Conservation (phyloP, 2,113 vertebrate genomes). For the Hippocampus comes region DNA sequence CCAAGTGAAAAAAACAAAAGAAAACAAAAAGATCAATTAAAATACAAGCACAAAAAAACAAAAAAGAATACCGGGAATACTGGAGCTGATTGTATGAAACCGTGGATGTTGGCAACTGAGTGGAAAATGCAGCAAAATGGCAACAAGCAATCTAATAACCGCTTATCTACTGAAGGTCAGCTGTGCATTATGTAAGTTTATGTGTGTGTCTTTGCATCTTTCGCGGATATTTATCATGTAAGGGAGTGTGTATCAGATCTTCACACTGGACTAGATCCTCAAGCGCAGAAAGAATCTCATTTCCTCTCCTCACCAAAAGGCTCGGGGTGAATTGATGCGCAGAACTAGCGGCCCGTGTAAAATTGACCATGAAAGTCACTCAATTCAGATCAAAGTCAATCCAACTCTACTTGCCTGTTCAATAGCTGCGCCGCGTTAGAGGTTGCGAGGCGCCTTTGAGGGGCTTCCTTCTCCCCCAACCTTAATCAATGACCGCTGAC, state of each 20-base stretch:
- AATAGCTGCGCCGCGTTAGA: constrained; percentile 54
- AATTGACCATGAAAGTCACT: constrained; percentile 70
- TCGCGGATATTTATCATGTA: constrained; percentile 11
- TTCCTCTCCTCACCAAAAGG: constrained; percentile 46
- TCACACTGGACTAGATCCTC: constrained; percentile 46
- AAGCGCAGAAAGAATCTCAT: constrained; percentile 50
- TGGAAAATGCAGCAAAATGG: background rate
- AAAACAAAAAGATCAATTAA: background rate
- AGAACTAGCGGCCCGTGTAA: constrained; percentile 48
- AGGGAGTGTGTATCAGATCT: constrained; percentile 25
- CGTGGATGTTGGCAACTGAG: background rate
- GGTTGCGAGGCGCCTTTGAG: constrained; percentile 31
- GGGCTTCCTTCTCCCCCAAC: constrained; percentile 6
- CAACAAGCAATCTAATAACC: background rate
- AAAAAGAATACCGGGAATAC: too few species aligned
- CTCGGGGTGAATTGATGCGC: constrained; percentile 53
- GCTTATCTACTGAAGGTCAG: constrained; percentile 15
- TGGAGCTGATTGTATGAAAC: background rate
- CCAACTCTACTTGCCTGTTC: constrained; percentile 44
- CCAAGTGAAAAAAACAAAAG: background rate
- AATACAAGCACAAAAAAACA: background rate
- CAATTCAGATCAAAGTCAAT: constrained; percentile 71
- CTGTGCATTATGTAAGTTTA: constrained; percentile 5
- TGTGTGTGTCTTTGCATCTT: background rate
- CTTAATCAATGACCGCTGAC: constrained; percentile 15